A percentile compares a stretch with the other conserved stretches of the same genome.
phyloP scores from a whole-genome alignment of 2,113 vertebrate genomes.

The Blennius ocellaris region DNA sequence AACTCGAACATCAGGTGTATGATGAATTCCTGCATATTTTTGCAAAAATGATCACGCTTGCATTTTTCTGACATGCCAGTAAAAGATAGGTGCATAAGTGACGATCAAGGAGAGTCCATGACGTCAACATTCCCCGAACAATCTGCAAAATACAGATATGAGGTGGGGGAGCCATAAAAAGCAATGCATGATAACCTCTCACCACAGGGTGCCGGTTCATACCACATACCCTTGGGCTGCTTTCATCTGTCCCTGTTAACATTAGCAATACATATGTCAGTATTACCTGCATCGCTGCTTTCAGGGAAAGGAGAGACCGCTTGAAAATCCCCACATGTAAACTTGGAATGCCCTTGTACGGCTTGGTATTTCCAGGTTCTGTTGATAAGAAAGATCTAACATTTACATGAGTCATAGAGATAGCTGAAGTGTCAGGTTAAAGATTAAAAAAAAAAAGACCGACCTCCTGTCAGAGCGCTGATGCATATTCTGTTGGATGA shows the following conservation, averaged over 20 bases:
- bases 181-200: background rate
- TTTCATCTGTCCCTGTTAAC: background rate
- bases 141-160: background rate
- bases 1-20: too few species aligned
- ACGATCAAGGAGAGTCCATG: background rate
- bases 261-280: background rate
- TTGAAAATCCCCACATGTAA: conserved; percentile 8
- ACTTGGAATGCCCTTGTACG: background rate
- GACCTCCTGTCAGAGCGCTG: conserved; percentile 6
- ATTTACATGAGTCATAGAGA: background rate
- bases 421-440: background rate
- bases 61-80: background rate
- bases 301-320: conserved; percentile 3
- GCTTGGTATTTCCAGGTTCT: background rate
- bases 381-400: background rate
- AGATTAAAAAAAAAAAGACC: background rate
- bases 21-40: background rate
- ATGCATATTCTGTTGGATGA: background rate
- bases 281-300: background rate
- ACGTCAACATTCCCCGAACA: background rate
- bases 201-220: conserved; percentile 8
- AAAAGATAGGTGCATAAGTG: background rate
- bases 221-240: background rate
- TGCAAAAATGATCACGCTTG: background rate
- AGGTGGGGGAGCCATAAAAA: background rate